phyloP scores from a whole-genome alignment of 1,140 invertebrate species.

The Helicoverpa armigera region DNA sequence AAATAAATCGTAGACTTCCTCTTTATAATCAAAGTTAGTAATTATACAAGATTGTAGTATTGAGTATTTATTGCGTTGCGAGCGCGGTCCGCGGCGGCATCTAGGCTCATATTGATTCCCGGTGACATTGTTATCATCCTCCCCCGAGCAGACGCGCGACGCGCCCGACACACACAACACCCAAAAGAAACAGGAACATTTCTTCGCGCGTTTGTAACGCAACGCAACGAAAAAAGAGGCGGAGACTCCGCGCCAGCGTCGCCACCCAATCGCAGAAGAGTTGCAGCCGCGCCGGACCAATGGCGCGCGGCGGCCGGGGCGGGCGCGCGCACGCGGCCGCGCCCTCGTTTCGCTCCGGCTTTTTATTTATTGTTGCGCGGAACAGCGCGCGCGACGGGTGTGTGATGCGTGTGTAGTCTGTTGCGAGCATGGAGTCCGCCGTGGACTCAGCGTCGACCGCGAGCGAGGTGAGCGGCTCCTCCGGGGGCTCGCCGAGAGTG shows the following conservation, averaged over 20 bases:
- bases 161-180: conserved; percentile 77
- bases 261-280: conserved; percentile 66
- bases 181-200: conserved; percentile 85
- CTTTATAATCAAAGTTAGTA: conserved; percentile 18
- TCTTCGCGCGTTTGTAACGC: conserved; percentile 80
- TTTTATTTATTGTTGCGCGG: conserved; percentile 85
- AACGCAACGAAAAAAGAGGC: conserved; percentile 83
- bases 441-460: conserved; percentile 90
- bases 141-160: conserved; percentile 70
- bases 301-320: conserved; percentile 67
- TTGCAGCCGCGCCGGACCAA: conserved; percentile 65
- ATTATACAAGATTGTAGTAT: conserved; percentile 15
- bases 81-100: conserved; percentile 60
- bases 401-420: conserved; percentile 80
- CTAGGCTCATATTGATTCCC: conserved; percentile 86
- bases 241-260: conserved; percentile 73
- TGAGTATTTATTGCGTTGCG: conserved; percentile 21
- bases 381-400: conserved; percentile 80
- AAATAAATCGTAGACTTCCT: neutral
- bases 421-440: conserved; percentile 87
- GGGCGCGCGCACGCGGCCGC: conserved; percentile 81
- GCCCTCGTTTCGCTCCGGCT: conserved; percentile 78
- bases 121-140: conserved; percentile 88
- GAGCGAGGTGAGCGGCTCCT: conserved; percentile 89
- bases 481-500: conserved; percentile 86